phyloP scores from a whole-genome alignment of 2,797 vertebrate species.

The Nannoperca australis region DNA sequence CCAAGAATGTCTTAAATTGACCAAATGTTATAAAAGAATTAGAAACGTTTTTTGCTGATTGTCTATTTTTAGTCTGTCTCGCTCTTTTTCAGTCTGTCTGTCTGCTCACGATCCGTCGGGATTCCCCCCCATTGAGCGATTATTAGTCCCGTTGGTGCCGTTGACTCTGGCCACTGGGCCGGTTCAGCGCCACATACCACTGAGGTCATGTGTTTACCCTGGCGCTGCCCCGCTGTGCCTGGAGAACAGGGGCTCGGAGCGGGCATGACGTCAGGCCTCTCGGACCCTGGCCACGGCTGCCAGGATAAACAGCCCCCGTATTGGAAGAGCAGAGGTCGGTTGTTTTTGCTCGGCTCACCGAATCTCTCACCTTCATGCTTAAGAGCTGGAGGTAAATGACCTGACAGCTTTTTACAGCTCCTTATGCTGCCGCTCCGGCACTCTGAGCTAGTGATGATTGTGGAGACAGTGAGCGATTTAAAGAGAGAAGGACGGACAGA shows the following conservation, averaged over 20 bases:
- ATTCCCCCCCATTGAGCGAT: conserved; percentile 54
- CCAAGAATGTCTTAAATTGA: not conserved
- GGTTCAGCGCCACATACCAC: conserved; percentile 51
- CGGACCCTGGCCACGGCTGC: conserved; percentile 63
- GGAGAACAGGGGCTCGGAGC: conserved; percentile 76
- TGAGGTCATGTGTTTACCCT: conserved; percentile 87
- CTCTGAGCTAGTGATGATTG: conserved; percentile 48
- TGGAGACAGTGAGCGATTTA: conserved; percentile 45
- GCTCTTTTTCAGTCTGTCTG: conserved; percentile 10
- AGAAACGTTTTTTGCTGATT: not conserved
- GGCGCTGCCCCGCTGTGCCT: conserved; percentile 68
- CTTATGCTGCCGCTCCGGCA: conserved; percentile 65
- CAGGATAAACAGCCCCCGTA: conserved; percentile 82
- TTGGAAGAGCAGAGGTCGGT: conserved; percentile 63
- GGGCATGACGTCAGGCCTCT: conserved; percentile 80
- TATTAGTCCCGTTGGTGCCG: conserved; percentile 70
- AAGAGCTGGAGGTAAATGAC: conserved; percentile 51
- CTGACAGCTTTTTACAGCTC: conserved; percentile 71
- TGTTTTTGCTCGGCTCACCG: conserved; percentile 59
- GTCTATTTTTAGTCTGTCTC: conserved; percentile 5
- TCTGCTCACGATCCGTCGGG: conserved; percentile 39
- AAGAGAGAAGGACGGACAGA: conserved; percentile 23
- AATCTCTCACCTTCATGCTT: conserved; percentile 69
- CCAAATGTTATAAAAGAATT: not conserved
- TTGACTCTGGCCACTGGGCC: conserved; percentile 70